Conservation (phyloP, 2,113 vertebrate species). For the Puma concolor region DNA sequence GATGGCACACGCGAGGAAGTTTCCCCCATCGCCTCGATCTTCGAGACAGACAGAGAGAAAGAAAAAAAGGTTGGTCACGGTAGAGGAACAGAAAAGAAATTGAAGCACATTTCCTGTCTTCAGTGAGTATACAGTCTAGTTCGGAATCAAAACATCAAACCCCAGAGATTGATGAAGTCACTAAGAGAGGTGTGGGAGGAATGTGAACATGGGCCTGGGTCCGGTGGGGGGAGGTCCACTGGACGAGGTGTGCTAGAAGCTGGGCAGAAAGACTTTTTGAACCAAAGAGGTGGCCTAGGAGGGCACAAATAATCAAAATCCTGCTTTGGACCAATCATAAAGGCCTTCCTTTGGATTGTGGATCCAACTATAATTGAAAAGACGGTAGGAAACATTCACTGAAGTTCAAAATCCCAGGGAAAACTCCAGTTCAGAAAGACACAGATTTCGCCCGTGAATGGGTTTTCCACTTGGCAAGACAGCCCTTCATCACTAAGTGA, state of each 20-base stretch:
- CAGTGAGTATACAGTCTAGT: neutral
- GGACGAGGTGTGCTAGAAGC: neutral
- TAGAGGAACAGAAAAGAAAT: neutral
- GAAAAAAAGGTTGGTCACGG: neutral
- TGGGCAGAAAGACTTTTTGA: neutral
- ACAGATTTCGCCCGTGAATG: neutral
- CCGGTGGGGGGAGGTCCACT: neutral
- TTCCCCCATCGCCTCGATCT: neutral
- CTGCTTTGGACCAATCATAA: neutral
- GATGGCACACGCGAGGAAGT: neutral
- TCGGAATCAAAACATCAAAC: neutral
- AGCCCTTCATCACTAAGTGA: neutral
- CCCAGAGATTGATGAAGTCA: neutral
- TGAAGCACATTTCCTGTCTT: neutral
- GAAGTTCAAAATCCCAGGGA: neutral
- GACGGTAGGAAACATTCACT: neutral
- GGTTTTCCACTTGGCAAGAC: slow-evolving; percentile 50
- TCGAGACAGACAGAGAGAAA: neutral
- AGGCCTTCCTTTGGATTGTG: neutral
- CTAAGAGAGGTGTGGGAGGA: neutral
- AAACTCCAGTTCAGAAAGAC: neutral
- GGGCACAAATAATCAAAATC: neutral
- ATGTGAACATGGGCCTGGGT: neutral
- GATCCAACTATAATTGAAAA: neutral
- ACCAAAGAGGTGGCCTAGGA: neutral